Evolutionary conservation across 2,113 vertebrate genomes (phyloP).

Genomic region (Acinonyx jubatus): DNA sequence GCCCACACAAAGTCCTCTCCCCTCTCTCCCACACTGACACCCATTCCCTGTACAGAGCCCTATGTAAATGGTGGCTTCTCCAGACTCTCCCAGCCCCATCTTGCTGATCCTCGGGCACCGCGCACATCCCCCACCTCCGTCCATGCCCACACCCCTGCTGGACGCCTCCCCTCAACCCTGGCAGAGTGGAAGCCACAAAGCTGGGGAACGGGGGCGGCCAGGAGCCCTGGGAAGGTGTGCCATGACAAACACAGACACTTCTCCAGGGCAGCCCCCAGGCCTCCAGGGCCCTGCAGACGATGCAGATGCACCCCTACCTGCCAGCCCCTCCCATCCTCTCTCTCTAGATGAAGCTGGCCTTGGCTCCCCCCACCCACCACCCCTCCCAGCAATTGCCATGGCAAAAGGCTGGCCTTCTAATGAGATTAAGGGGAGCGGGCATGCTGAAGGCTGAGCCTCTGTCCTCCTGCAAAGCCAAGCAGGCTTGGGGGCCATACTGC

Average conservation of each 20-base stretch:
- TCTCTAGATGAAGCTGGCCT: not conserved
- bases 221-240: not conserved
- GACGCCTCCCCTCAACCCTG: rapidly evolving
- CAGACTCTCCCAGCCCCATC: not conserved
- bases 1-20: not conserved
- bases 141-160: not conserved
- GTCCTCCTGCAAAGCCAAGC: not conserved
- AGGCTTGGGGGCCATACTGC: not conserved
- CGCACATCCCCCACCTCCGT: not conserved
- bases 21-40: not conserved
- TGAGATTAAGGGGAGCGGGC: slow-evolving; percentile 14
- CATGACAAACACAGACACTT: not conserved
- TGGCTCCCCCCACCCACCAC: not conserved
- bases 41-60: not conserved
- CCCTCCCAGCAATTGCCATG: not conserved
- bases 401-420: slow-evolving; percentile 39
- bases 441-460: not conserved
- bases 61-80: not conserved
- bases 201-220: no score
- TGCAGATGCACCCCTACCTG: not conserved
- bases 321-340: not conserved
- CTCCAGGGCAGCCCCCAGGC: not conserved
- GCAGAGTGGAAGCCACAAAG: not conserved
- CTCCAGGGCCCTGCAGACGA: not conserved
- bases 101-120: not conserved